phyloP scores from a whole-genome alignment of 2,113 vertebrate genomes.

The Otus sunia region DNA sequence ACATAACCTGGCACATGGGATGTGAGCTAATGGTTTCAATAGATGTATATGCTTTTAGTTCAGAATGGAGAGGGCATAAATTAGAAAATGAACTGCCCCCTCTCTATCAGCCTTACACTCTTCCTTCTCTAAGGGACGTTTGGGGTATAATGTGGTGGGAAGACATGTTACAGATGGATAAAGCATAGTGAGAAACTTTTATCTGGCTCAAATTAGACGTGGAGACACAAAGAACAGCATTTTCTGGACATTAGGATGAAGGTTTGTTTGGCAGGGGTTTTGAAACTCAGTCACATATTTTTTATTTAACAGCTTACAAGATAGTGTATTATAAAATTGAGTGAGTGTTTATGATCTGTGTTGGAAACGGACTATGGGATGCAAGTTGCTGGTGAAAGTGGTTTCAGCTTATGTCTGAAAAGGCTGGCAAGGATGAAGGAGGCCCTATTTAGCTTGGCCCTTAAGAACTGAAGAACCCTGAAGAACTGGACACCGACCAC shows the following conservation, averaged over 20 bases:
- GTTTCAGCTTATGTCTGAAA: conserved; percentile 9
- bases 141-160: not conserved
- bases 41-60: not conserved
- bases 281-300: not conserved
- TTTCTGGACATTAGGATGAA: not conserved
- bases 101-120: not conserved
- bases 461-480: not conserved
- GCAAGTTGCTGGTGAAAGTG: not conserved
- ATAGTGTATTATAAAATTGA: conserved; percentile 8
- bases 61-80: not conserved
- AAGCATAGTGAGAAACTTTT: conserved; percentile 1
- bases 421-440: not conserved
- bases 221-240: not conserved
- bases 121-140: not conserved
- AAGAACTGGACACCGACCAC: not conserved
- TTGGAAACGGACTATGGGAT: not conserved
- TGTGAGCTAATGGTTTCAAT: not conserved
- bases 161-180: not conserved
- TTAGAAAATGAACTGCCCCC: not conserved
- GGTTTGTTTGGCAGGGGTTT: conserved; percentile 4
- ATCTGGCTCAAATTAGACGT: conserved; percentile 15
- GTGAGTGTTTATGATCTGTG: conserved; percentile 17
- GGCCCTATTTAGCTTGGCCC: not conserved
- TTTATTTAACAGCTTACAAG: conserved; percentile 16
- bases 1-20: not conserved